Evolutionary conservation across 2,888 invertebrate genomes (phyloP).

Genomic region (Pasiphila rectangulata): DNA sequence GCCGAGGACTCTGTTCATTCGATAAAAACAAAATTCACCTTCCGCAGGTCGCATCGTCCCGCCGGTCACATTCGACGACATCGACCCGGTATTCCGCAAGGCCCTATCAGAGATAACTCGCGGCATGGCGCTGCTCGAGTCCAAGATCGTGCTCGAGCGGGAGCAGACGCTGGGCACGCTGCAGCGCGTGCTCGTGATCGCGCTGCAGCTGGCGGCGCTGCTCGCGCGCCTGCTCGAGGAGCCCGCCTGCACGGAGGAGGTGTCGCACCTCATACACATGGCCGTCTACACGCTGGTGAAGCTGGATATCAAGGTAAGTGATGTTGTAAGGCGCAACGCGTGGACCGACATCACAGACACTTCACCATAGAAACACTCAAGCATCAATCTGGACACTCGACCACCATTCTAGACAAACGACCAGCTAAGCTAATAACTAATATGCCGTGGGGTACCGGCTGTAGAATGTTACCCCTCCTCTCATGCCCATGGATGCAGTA

Average conservation of each 20-base stretch:
- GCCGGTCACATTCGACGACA: constrained; percentile 89
- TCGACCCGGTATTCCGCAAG: constrained; percentile 90
- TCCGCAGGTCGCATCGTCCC: constrained; percentile 87
- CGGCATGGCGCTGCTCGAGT: constrained; percentile 82
- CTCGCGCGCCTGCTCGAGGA: constrained; percentile 84
- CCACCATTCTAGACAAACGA: too few species aligned
- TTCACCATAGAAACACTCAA: too few species aligned
- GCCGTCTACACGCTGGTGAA: constrained; percentile 89
- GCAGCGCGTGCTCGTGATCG: constrained; percentile 91
- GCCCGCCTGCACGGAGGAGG: constrained; percentile 71
- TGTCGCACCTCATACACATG: constrained; percentile 83
- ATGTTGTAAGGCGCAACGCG: too few species aligned
- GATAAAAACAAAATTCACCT: too few species aligned
- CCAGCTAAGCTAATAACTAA: too few species aligned
- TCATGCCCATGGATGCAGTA: too few species aligned
- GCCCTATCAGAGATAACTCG: constrained; percentile 88
- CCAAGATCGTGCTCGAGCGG: constrained; percentile 83
- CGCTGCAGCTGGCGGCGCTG: constrained; percentile 90
- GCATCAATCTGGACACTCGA: too few species aligned
- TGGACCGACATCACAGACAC: too few species aligned
- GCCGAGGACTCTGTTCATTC: too few species aligned
- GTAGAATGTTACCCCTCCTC: too few species aligned
- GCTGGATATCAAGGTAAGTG: constrained; percentile 82
- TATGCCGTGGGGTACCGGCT: too few species aligned
- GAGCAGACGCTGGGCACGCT: constrained; percentile 86